Percentiles rank a stretch among this genome's conserved stretches.
Conservation (phyloP, 2,113 vertebrate species). For the Bufo gargarizans region DNA sequence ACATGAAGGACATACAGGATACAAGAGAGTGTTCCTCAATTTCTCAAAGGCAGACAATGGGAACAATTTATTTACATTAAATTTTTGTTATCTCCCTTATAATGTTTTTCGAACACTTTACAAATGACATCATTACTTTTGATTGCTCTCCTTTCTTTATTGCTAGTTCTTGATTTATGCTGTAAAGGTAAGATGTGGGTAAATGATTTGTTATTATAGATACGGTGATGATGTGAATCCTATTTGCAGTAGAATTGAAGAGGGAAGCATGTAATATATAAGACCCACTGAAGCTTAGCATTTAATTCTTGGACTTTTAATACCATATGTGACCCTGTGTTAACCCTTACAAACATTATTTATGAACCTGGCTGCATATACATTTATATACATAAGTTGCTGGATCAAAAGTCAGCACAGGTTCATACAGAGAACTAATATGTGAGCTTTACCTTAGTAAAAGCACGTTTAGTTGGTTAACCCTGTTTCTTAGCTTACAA, state of each 20-base stretch:
- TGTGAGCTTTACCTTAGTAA: neutral
- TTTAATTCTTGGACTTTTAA: constrained; percentile 44
- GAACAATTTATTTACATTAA: constrained; percentile 41
- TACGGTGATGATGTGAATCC: constrained; percentile 51
- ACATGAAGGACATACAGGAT: constrained; percentile 22
- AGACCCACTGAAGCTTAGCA: constrained; percentile 45
- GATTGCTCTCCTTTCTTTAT: constrained; percentile 24
- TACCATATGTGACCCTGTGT: constrained; percentile 41
- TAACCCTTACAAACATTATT: constrained; percentile 44
- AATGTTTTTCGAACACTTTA: constrained; percentile 20
- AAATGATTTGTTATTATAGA: constrained; percentile 49
- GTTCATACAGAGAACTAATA: neutral
- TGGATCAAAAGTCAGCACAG: constrained; percentile 13
- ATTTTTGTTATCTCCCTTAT: constrained; percentile 23
- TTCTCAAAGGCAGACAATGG: constrained; percentile 19
- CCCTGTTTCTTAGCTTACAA: neutral
- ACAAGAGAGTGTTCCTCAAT: neutral
- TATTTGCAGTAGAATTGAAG: constrained; percentile 38
- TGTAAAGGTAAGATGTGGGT: constrained; percentile 38
- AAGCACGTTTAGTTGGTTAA: neutral
- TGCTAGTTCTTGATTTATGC: constrained; percentile 22
- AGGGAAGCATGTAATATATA: constrained; percentile 42
- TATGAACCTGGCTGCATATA: constrained; percentile 29
- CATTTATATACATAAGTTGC: constrained; percentile 41
- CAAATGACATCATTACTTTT: constrained; percentile 47